These are phyloP conservation scores for Oscheius sp. DNA, from an alignment of 2,888 invertebrate genomes.

Conservation along the genomic window DNA sequence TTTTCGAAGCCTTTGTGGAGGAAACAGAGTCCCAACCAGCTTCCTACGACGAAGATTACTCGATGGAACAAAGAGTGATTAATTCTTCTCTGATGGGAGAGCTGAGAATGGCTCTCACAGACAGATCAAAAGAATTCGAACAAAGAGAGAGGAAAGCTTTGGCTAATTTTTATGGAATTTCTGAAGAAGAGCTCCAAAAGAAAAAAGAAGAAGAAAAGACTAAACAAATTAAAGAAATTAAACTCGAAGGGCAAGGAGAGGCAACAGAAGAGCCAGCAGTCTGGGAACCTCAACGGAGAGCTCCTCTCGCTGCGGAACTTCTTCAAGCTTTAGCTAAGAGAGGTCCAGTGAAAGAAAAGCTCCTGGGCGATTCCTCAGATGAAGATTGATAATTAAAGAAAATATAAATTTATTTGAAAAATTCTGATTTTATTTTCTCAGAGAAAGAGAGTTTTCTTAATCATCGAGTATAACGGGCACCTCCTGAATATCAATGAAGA, in stretches of 20 bases:
- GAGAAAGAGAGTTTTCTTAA: too few relatives aligned
- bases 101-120: conserved; percentile 7
- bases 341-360: neutral
- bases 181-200: conserved; percentile 21
- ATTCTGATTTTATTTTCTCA: too few relatives aligned
- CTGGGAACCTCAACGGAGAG: neutral
- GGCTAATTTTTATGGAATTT: conserved; percentile 27
- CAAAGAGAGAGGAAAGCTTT: conserved; percentile 25
- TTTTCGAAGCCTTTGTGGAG: conserved; percentile 20
- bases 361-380: neutral
- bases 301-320: neutral
- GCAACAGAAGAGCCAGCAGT: neutral
- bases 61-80: neutral
- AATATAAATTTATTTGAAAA: neutral
- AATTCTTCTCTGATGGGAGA: conserved; percentile 22
- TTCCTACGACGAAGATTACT: neutral
- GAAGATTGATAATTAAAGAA: neutral
- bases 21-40: neutral
- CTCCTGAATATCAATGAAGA: too few relatives aligned
- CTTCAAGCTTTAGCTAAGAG: neutral
- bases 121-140: conserved; percentile 21
- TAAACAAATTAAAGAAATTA: neutral
- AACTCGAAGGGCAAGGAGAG: neutral
- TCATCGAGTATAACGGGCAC: too few relatives aligned
- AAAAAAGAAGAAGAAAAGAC: conserved; percentile 12